A percentile compares a stretch with the other conserved stretches of the same genome.
These are phyloP conservation scores for Phortica magna DNA, from an alignment of 2,888 invertebrate genomes.

Conservation along the genomic window DNA sequence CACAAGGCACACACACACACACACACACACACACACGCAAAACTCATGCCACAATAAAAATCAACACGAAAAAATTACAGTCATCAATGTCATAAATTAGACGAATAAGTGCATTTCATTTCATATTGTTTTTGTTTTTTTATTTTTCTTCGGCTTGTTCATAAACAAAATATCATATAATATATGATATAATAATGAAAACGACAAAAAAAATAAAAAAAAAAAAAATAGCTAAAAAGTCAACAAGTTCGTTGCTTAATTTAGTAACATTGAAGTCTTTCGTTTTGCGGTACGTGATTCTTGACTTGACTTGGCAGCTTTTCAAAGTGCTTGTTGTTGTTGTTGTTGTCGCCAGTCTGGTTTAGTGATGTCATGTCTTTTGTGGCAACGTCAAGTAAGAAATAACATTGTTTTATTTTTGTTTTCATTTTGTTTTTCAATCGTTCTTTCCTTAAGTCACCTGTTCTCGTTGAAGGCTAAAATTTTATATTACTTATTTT, in stretches of 20 bases:
- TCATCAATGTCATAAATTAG: constrained; percentile 60
- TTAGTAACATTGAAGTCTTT: constrained; percentile 64
- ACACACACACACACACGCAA: background rate
- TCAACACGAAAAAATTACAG: constrained; percentile 45
- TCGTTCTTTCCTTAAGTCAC: constrained; percentile 8
- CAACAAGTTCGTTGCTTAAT: constrained; percentile 59
- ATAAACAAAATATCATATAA: background rate
- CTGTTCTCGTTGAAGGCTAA: constrained; percentile 11
- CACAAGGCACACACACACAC: constrained; percentile 40
- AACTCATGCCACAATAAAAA: background rate
- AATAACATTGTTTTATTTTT: background rate
- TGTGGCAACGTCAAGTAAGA: constrained; percentile 15
- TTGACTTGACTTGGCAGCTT: constrained; percentile 19
- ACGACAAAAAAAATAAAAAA: too few relatives aligned
- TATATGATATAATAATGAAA: constrained; percentile 19
- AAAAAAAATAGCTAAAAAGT: constrained; percentile 29
- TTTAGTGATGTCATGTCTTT: constrained; percentile 45
- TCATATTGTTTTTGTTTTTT: background rate
- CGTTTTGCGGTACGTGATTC: constrained; percentile 48
- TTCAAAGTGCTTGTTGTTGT: constrained; percentile 17
- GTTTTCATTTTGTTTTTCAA: background rate
- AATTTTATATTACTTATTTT: constrained; percentile 1
- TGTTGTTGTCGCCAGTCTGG: constrained; percentile 33
- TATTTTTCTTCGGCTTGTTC: background rate
- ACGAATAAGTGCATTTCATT: constrained; percentile 64